These are phyloP conservation scores for Steatornis caripensis DNA, from an alignment of 2,113 vertebrate species.

Conservation along the genomic window DNA sequence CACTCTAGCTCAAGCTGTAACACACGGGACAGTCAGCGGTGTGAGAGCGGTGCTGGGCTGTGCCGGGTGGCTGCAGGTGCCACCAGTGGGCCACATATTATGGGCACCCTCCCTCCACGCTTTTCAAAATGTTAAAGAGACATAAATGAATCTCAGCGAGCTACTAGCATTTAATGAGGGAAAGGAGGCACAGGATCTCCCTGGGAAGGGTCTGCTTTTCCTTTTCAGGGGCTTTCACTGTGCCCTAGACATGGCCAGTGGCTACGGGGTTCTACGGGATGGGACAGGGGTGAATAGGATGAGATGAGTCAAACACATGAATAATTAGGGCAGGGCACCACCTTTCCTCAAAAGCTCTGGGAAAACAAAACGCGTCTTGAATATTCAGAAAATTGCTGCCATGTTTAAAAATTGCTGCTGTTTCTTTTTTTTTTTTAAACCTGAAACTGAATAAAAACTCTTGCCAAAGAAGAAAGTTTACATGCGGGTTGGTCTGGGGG, in stretches of 20 bases:
- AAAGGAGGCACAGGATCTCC: neutral
- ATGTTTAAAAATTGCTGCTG: too few relatives aligned
- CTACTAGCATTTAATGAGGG: too few relatives aligned
- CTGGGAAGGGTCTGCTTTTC: neutral
- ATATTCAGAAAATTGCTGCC: neutral
- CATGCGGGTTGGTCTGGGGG: neutral
- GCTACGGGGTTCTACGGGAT: neutral
- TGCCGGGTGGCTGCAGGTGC: neutral
- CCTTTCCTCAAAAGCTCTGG: neutral
- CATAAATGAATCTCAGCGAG: neutral
- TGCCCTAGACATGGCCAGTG: neutral
- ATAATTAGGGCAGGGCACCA: neutral
- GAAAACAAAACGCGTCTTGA: neutral
- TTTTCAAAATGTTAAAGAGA: neutral
- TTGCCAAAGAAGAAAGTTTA: neutral
- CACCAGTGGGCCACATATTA: neutral
- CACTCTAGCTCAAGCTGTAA: slow-evolving; percentile 94
- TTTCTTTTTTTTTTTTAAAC: too few relatives aligned
- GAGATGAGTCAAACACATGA: neutral
- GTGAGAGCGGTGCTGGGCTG: neutral
- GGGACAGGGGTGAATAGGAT: rapidly evolving
- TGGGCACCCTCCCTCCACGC: rapidly evolving
- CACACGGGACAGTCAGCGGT: rapidly evolving
- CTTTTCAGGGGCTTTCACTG: neutral
- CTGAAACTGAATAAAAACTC: neutral